Conservation (phyloP, 2,797 vertebrate species). For the Poeciliopsis turneri region DNA sequence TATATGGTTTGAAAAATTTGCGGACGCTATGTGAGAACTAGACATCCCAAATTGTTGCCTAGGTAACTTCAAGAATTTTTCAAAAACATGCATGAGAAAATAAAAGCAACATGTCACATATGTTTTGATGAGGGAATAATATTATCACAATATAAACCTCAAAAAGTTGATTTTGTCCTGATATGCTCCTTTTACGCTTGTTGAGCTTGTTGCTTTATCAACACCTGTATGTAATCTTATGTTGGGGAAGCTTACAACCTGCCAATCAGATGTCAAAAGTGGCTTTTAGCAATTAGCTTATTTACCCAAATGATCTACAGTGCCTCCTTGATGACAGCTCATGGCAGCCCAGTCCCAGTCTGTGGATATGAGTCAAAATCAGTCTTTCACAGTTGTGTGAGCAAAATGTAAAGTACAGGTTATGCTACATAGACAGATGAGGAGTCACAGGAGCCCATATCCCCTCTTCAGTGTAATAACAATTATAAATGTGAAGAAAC, state of each 20-base stretch:
- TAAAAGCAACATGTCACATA: too few species aligned
- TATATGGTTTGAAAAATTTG: not conserved
- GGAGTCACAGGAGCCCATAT: not conserved
- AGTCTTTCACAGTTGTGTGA: not conserved
- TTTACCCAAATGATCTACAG: not conserved
- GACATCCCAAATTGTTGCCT: too few species aligned
- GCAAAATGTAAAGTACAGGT: not conserved
- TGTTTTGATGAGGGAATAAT: too few species aligned
- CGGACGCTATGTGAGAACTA: too few species aligned
- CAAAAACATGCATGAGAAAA: too few species aligned
- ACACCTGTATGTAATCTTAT: not conserved
- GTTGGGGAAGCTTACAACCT: not conserved
- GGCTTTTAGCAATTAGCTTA: not conserved
- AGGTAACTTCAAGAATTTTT: too few species aligned
- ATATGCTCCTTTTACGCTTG: not conserved
- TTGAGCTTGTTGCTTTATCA: slow-evolving; percentile 1
- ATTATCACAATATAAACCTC: too few species aligned
- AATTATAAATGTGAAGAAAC: not conserved
- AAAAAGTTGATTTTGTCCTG: too few species aligned
- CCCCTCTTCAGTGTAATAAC: not conserved
- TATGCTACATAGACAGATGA: not conserved
- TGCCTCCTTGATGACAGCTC: not conserved
- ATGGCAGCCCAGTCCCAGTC: not conserved
- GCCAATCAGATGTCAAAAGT: not conserved
- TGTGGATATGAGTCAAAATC: not conserved